Conservation (phyloP, 2,888 invertebrate genomes). For the Apamea monoglypha region DNA sequence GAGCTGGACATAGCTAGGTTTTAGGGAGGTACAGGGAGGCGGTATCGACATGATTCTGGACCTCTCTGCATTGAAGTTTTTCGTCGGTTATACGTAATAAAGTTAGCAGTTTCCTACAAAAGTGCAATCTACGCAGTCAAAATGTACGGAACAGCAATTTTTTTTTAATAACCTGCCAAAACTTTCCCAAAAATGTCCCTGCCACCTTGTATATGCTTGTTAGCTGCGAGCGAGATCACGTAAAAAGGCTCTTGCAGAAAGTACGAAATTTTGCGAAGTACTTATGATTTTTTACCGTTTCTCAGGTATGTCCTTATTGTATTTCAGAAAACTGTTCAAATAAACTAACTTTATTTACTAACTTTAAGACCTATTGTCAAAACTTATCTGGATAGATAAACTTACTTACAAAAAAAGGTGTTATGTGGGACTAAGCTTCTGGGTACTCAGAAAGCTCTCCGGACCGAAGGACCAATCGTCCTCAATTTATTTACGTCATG, state of each 20-base stretch:
- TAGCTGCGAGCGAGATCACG: neutral
- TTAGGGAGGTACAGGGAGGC: neutral
- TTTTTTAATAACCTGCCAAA: neutral
- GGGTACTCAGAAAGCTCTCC: constrained; percentile 21
- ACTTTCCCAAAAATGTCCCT: neutral
- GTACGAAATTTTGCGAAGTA: too few species aligned
- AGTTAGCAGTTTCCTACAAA: neutral
- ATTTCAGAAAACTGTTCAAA: neutral
- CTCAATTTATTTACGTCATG: constrained; percentile 51
- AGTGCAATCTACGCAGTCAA: neutral
- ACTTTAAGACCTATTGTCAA: neutral
- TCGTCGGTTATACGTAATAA: neutral
- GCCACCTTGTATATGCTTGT: neutral
- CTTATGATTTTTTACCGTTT: neutral
- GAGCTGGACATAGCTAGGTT: neutral
- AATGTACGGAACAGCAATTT: neutral
- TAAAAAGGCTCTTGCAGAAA: neutral
- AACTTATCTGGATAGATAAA: constrained; percentile 4
- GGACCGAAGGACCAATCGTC: constrained; percentile 40
- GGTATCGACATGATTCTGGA: neutral
- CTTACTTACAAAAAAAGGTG: constrained; percentile 27
- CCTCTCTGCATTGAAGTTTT: neutral
- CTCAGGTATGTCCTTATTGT: neutral
- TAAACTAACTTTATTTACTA: neutral
- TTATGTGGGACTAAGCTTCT: constrained; percentile 13